Evolutionary conservation across 1,140 invertebrate genomes (phyloP), one percentile per base, ranked within the genome.

Genomic region (Odontomachus brunneus): DNA sequence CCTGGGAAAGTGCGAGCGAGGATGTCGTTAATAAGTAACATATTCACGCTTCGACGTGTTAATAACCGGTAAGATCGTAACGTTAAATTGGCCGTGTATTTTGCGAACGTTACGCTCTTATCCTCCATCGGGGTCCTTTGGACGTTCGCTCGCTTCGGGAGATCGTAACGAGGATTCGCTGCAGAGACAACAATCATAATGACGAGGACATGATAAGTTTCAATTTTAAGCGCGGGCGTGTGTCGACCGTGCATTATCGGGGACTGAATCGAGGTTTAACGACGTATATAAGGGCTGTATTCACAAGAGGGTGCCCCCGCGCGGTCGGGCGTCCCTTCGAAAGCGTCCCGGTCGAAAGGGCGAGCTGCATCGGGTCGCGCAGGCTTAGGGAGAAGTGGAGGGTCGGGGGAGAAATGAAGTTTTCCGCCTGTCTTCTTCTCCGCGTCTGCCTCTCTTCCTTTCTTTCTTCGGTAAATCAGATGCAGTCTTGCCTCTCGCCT

Each of bases 401-500:
- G n/a, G n/a, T n/a, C 14, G 12, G n/a, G 66, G 76, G 69, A 75
- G 82, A 75, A 80, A 86, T 83, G 55, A 73, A 85, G 72, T 82
- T 85, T 84, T 66, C 75, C 62, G 60, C 38, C 73, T 69, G 73
- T 85, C 74, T 82, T 83, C 67, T 44, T 67, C 44, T 65, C 62
- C 48, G 7, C 62, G 1, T 22, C 72, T 60, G 33, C 60, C 51
- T 33, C 5, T 5, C 29, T 33, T 80, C 80, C 66, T 85, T 87
- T 89, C 85, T 85, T 83, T 85, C 81, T 84, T 84, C 67, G 81
- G 85, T 86, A 91, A 91, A 92, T 91, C 89, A 90, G 88, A 90
- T 91, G 86, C 88, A 89, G 78, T 80, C 73, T 76, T 83, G 81
- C 38, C 62, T 85, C 85, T 69, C 51, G 75, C 22, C 66, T 86